Evolutionary conservation across 64 coral and sea anemone genomes (phyloP), one percentile per base, ranked within the genome.

Genomic region (Montipora efflorescens): DNA sequence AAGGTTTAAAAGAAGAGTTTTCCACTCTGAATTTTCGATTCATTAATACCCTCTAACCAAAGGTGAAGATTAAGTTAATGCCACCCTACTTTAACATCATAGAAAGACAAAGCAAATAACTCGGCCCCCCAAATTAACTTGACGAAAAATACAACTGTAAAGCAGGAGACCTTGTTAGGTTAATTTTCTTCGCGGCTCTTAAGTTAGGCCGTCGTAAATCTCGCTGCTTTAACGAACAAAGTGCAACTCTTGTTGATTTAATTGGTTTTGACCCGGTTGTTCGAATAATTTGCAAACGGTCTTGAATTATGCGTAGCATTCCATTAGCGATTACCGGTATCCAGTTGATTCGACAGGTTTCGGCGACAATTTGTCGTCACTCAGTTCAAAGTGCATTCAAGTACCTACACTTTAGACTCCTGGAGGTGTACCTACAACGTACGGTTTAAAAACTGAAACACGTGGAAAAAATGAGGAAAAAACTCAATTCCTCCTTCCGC

Each of bases 291-390:
- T 36, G 3, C 48, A 50, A 71, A 69, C 12, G 19, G 0, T 72
- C 45, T 86, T 57, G 11, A 57, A 21, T 2, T 7, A 8, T n/a
- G 62, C 3, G 19, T 45, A 59, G 66, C 82, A 86, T 86, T 86
- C 82, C 66, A 46, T 84, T 64, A 67, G 43, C 43, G 64, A n/a
- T 45, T 15, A 71, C 66, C 47, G 66, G 82, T 86, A 20, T 11
- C 64, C 64, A 50, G 18, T 71, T 11, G 82, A 86, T 86, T 66
- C 70, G 19, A 21, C 82, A 70, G 62, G 82, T 86, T 86, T 50
- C 0, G 19, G 66, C 20, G 45, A 67, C 18, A 47, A 46, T 57
- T 8, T 8, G 50, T 49, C 44, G 5, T 67, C 82, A 71, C 36
- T 5, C 18, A 1, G 8, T 36, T 36, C 36, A 36, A 64, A 21